Percentiles rank a stretch among this genome's conserved stretches.
Evolutionary conservation across 2,797 vertebrate genomes (phyloP).

Genomic region (Galago senegalensis): DNA sequence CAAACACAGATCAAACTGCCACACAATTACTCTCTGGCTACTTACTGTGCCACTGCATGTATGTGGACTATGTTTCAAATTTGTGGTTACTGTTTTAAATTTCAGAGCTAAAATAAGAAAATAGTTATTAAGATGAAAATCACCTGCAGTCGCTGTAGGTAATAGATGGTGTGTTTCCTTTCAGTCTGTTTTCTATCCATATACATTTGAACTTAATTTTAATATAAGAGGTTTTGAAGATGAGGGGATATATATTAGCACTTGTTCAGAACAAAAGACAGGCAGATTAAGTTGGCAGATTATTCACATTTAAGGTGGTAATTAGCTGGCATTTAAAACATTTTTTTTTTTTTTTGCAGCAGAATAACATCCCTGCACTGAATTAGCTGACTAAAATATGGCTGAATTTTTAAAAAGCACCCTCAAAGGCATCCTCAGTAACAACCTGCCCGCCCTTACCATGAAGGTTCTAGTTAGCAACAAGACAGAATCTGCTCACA

Average conservation of each 20-base stretch:
- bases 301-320: conserved; percentile 4
- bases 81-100: conserved; percentile 60
- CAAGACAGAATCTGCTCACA: conserved; percentile 7
- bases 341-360: conserved; percentile 35
- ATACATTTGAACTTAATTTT: conserved; percentile 55
- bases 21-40: conserved; percentile 17
- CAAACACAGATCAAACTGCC: conserved; percentile 60
- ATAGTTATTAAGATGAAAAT: conserved; percentile 44
- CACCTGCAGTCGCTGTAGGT: not conserved
- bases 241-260: not conserved
- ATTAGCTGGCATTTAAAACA: conserved; percentile 37
- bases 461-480: conserved; percentile 48
- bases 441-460: conserved; percentile 33
- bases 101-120: conserved; percentile 57
- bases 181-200: not conserved
- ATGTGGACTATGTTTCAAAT: conserved; percentile 36
- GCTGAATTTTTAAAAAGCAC: not conserved
- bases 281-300: not conserved
- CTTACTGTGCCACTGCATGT: conserved; percentile 36
- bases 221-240: not conserved
- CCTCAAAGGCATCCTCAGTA: conserved; percentile 46
- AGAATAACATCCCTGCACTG: not conserved
- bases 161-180: not conserved
- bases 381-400: conserved; percentile 3
- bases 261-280: not conserved